phyloP scores from a whole-genome alignment of 2,888 invertebrate genomes.

The Smittia sp. region DNA sequence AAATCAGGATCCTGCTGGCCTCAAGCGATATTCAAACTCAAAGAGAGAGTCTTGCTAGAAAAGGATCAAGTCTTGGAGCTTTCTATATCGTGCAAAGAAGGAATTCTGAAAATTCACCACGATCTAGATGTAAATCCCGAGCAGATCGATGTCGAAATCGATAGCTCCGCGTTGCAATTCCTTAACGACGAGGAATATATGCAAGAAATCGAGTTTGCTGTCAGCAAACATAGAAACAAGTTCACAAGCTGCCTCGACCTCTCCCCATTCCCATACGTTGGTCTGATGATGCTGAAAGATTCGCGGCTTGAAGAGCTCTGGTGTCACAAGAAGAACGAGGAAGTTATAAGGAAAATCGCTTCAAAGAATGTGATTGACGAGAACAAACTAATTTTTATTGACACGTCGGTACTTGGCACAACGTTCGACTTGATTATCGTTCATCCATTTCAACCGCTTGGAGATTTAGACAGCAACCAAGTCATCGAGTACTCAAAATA shows the following conservation, averaged over 20 bases:
- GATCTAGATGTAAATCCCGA: slow-evolving; percentile 48
- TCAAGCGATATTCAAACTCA: slow-evolving; percentile 68
- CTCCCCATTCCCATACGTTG: slow-evolving; percentile 63
- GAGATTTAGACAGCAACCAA: slow-evolving; percentile 55
- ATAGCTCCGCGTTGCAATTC: slow-evolving; percentile 52
- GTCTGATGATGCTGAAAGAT: slow-evolving; percentile 57
- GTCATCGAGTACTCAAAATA: neutral
- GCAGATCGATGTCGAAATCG: slow-evolving; percentile 44
- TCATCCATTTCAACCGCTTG: slow-evolving; percentile 58
- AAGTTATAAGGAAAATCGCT: slow-evolving; percentile 55
- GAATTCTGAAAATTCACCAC: slow-evolving; percentile 50
- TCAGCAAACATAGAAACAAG: slow-evolving; percentile 48
- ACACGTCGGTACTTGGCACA: slow-evolving; percentile 41
- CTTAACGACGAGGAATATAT: slow-evolving; percentile 57
- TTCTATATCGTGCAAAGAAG: slow-evolving; percentile 52
- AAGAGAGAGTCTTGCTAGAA: slow-evolving; percentile 50
- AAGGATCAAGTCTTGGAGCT: slow-evolving; percentile 50
- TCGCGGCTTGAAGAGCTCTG: slow-evolving; percentile 55
- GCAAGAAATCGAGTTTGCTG: slow-evolving; percentile 51
- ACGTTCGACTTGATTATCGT: slow-evolving; percentile 58
- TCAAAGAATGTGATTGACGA: slow-evolving; percentile 53
- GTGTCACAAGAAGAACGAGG: slow-evolving; percentile 53
- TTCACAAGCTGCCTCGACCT: slow-evolving; percentile 55
- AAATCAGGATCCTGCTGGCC: slow-evolving; percentile 68
- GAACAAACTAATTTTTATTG: slow-evolving; percentile 52